A percentile compares a stretch with the other conserved stretches of the same genome.
Evolutionary conservation across 2,113 vertebrate genomes (phyloP).

Genomic region (Tetrao urogallus): DNA sequence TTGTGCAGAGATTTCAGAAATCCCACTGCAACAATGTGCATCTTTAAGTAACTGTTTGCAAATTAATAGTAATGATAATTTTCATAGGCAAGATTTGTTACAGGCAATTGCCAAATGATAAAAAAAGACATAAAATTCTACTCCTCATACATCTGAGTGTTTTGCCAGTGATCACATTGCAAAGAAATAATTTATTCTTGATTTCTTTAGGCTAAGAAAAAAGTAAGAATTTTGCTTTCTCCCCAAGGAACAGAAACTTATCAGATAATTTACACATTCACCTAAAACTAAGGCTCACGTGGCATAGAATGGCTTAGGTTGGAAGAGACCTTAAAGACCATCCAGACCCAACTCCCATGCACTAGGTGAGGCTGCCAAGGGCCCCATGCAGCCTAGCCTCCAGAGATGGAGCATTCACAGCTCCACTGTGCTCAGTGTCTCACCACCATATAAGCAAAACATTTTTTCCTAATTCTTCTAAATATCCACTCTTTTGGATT

Average conservation of each 20-base stretch:
- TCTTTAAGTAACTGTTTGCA: neutral
- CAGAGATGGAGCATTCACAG: no score
- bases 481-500: no score
- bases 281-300: neutral
- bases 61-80: neutral
- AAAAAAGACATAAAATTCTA: neutral
- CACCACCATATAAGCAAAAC: no score
- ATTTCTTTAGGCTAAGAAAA: neutral
- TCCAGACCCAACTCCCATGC: no score
- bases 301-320: no score
- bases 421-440: no score
- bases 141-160: rapidly evolving
- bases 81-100: neutral
- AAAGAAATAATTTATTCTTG: neutral
- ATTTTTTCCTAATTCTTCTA: no score
- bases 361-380: no score
- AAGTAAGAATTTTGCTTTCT: neutral
- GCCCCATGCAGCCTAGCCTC: no score
- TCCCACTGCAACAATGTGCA: neutral
- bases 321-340: no score
- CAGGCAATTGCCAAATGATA: neutral
- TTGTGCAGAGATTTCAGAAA: neutral
- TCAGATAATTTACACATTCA: neutral
- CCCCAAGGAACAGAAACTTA: neutral
- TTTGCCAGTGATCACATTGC: neutral